Percentiles rank a stretch among this genome's conserved stretches.
phyloP scores from a whole-genome alignment of 2,797 vertebrate genomes.

The Cebuella pygmaea region DNA sequence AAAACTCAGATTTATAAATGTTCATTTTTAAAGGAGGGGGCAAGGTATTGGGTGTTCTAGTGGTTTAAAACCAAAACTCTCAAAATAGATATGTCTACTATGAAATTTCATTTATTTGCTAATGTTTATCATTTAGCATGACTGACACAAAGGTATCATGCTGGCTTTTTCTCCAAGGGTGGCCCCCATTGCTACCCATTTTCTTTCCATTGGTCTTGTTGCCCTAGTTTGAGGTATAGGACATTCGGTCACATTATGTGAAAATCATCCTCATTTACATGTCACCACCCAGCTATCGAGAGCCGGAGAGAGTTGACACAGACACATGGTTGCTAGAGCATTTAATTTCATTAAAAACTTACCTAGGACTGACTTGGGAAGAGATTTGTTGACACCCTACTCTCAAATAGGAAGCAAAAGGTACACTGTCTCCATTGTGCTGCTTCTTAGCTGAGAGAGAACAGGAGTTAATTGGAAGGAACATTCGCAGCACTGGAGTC shows the following conservation, averaged over 20 bases:
- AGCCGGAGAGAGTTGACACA: neutral
- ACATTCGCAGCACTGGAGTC: neutral
- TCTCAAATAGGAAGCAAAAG: neutral
- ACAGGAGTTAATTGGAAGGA: neutral
- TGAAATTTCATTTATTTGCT: neutral
- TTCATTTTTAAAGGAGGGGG: accelerated
- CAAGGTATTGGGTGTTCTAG: neutral
- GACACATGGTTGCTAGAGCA: neutral
- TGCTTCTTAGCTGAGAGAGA: neutral
- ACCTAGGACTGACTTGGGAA: neutral
- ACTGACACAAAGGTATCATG: neutral
- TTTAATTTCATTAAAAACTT: neutral
- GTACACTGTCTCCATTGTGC: accelerated
- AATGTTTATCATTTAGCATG: neutral
- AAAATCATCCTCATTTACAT: neutral
- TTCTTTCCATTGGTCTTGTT: neutral
- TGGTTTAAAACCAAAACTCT: neutral
- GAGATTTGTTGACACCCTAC: neutral
- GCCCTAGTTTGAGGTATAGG: neutral
- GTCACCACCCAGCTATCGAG: neutral
- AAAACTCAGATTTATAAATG: neutral
- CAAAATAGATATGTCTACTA: neutral
- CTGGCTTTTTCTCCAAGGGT: neutral
- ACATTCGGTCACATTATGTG: neutral
- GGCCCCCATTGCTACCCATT: neutral